Evolutionary conservation across 2,888 invertebrate species (phyloP), one percentile per base, ranked within the genome.

Genomic region (Tricholauxania praeusta): DNA sequence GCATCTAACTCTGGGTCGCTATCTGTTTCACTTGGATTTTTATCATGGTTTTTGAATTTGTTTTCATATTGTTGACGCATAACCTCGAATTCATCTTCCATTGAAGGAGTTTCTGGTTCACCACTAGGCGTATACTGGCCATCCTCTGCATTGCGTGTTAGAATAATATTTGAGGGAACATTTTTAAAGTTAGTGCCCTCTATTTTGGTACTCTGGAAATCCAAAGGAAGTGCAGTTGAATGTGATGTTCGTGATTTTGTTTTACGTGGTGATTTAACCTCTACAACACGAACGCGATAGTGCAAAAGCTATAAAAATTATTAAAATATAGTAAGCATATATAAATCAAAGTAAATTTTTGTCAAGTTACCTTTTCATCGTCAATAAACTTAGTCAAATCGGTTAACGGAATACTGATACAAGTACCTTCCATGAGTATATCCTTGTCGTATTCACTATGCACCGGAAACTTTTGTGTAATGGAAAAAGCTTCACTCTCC

Each of bases 361-460:
- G 19, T 6, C 10, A 6, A 48, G 52, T 76, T 60, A 87, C 87
- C 82, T 83, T 82, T 1, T 84, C 82, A 6, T 82, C 81, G 71
- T 82, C 81, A 28, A 86, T 76, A 66, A 87, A 86, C 69, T 86
- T 82, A 4, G 83, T 74, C 49, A 87, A 75, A 71, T 87, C 87
- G n/a, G 74, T 76, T 0, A 85, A 66, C 4, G 77, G 68, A 62
- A 87, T 81, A 72, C 79, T 82, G n/a, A 85, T 85, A 71, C 87
- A 87, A 15, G 84, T 85, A 64, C 87, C 87, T 14, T 87, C 86
- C 73, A 83, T 79, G 10, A 87, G 78, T 19, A 87, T 85, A 51
- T 87, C 86, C 72, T 80, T 81, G 72, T 87, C 86, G 70, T 85
- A 84, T 78, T 87, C 87, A 77, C 84, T 86, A 76, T 87, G 87